A percentile compares a stretch with the other conserved stretches of the same genome.
Evolutionary conservation across 2,113 vertebrate species (phyloP).

Genomic region (Macheiramphus alcinus): DNA sequence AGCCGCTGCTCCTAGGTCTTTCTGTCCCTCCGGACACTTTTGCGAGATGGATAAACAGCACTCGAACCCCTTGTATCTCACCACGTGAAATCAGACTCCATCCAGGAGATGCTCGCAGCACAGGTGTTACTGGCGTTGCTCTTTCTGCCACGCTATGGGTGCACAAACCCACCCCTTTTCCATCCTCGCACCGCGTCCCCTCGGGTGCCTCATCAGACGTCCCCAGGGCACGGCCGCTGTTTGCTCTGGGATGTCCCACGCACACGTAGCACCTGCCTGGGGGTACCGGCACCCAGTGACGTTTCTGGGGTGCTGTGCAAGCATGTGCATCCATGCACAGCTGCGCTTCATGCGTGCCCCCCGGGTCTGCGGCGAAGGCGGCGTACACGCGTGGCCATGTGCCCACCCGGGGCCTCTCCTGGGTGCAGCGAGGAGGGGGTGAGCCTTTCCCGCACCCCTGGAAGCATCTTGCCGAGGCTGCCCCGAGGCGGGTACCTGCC

Average conservation of each 20-base stretch:
- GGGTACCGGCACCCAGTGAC: rapidly evolving
- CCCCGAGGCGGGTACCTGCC: background rate
- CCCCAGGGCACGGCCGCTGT: rapidly evolving
- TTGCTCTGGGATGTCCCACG: rapidly evolving
- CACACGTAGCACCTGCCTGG: rapidly evolving
- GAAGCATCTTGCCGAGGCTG: background rate
- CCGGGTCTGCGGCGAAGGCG: background rate
- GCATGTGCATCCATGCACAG: rapidly evolving
- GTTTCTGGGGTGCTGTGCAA: rapidly evolving
- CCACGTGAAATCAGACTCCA: too few relatives aligned
- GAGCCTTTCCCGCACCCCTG: background rate
- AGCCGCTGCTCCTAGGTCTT: rapidly evolving
- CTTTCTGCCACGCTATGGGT: rapidly evolving
- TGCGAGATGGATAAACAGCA: rapidly evolving
- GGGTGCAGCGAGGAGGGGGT: too few relatives aligned
- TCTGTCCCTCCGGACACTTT: background rate
- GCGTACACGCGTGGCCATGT: rapidly evolving
- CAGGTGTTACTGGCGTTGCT: background rate
- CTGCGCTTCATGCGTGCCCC: background rate
- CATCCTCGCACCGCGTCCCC: rapidly evolving
- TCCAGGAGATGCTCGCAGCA: background rate
- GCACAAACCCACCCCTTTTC: background rate
- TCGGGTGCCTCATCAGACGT: rapidly evolving
- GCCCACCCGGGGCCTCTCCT: background rate
- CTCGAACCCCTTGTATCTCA: rapidly evolving